Base-by-base conservation (phyloP, 2,888 invertebrate genomes). In the Leptothorax acervorum region DNA sequence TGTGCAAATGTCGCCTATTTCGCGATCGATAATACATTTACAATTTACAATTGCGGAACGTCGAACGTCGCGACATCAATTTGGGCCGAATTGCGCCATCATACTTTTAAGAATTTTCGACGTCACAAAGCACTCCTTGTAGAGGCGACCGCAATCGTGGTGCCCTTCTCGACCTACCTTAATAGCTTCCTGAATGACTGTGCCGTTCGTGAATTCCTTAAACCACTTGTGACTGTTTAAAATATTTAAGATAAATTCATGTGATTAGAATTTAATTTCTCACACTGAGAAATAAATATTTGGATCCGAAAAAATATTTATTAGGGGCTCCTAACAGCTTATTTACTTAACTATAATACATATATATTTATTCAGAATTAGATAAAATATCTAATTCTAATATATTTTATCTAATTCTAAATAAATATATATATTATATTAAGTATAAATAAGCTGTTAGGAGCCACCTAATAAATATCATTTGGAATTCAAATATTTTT, bases 111-210 rank as follows among this genome's bases (percentile, higher is more conserved):
- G 73, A 3, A 93, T 73, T 68, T 87, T 88, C 8, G 91, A 90
- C 5, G 92, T 89, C 31, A 94, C 85, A 8, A 87, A 85, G 75
- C 96, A 96, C 0, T 95, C 95, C 0, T 93, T 90, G 90, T 95
- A 96, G 9, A 91, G 89, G 15, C 51, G 35, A 18, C 92, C 91
- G 88, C 96, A 96, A 83, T 95, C 95, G 0, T 94, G 93, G 18
- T 86, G 95, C 9, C 92, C 84, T 18, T 87, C 92, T 8, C 94
- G 93, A 0, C 96, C 96, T 0, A 93, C 93, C 0, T 91, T 75
- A 82, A 96, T 95, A 0, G 96, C 96, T 62, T 96, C 95, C 88
- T 95, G 95, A 3, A 96, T 93, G 0, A 95, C 93, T 0, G 96
- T 96, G 1, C 96, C 95, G 87, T 96, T 96, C 45, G 95, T 92